Percentiles rank a stretch among this genome's conserved stretches.
Evolutionary conservation across 2,797 vertebrate genomes (phyloP).

Genomic region (Darevskia nairensis): DNA sequence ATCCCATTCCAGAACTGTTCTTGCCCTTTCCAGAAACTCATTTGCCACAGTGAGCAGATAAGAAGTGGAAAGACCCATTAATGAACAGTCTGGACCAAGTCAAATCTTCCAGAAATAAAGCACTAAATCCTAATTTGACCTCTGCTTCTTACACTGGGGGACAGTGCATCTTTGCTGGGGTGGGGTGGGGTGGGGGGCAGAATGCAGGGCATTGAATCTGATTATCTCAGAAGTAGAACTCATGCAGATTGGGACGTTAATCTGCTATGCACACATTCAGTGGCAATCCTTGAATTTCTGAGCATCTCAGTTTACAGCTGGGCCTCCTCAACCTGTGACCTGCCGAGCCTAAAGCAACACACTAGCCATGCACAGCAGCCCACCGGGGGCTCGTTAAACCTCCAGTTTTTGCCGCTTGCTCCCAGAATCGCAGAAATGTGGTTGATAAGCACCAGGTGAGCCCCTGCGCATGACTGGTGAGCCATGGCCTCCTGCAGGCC

Average conservation of each 20-base stretch:
- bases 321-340: not conserved
- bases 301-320: not conserved
- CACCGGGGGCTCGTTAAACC: slow-evolving; percentile 16
- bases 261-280: not conserved
- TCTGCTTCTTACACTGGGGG: not conserved
- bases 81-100: not conserved
- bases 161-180: not conserved
- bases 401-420: not conserved
- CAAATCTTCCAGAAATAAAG: not conserved
- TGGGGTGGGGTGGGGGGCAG: no score
- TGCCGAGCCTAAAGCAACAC: not conserved
- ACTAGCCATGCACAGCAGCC: not conserved
- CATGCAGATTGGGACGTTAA: not conserved
- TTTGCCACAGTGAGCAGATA: not conserved
- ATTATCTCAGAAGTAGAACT: not conserved
- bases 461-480: not conserved
- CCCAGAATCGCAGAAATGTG: not conserved
- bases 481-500: not conserved
- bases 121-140: not conserved
- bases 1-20: not conserved
- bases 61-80: slow-evolving; percentile 3
- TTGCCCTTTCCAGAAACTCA: slow-evolving; percentile 11
- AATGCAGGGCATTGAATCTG: not conserved
- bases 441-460: not conserved
- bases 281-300: not conserved